Evolutionary conservation across 2,888 invertebrate species (phyloP).

Genomic region (Neoitamus cyanurus): DNA sequence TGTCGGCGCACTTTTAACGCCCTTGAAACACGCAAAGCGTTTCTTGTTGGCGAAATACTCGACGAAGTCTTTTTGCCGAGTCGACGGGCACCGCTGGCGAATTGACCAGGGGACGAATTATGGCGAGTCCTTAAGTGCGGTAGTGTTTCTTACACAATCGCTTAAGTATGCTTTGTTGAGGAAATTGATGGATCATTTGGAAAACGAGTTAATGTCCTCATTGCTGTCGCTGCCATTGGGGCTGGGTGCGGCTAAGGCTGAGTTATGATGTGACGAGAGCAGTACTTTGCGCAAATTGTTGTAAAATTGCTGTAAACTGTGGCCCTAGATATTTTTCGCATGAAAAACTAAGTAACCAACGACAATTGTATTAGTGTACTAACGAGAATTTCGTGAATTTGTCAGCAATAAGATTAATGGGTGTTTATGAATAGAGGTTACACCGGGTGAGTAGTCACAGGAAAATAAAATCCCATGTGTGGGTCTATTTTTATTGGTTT

Average conservation of each 20-base stretch:
- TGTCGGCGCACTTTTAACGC: slow-evolving; percentile 49
- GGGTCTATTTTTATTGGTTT: too few species aligned
- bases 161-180: slow-evolving; percentile 13
- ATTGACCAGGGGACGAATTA: slow-evolving; percentile 27
- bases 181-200: slow-evolving; percentile 29
- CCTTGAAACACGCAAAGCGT: slow-evolving; percentile 47
- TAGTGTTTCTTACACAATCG: slow-evolving; percentile 2
- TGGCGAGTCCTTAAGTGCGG: slow-evolving; percentile 18
- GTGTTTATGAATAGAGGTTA: too few species aligned
- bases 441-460: too few species aligned
- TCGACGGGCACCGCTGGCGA: background rate
- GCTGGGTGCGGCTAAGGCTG: slow-evolving; percentile 12
- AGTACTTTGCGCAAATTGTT: background rate
- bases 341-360: too few species aligned
- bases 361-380: too few species aligned
- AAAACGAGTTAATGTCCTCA: slow-evolving; percentile 34
- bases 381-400: too few species aligned
- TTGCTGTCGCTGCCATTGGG: background rate
- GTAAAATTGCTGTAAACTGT: background rate
- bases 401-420: too few species aligned
- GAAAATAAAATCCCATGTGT: too few species aligned
- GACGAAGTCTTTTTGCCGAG: background rate
- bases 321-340: background rate
- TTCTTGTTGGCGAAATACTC: slow-evolving; percentile 33
- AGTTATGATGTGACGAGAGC: slow-evolving; percentile 18